Conservation (phyloP, 2,888 invertebrate genomes). For the Philereme transversata region DNA sequence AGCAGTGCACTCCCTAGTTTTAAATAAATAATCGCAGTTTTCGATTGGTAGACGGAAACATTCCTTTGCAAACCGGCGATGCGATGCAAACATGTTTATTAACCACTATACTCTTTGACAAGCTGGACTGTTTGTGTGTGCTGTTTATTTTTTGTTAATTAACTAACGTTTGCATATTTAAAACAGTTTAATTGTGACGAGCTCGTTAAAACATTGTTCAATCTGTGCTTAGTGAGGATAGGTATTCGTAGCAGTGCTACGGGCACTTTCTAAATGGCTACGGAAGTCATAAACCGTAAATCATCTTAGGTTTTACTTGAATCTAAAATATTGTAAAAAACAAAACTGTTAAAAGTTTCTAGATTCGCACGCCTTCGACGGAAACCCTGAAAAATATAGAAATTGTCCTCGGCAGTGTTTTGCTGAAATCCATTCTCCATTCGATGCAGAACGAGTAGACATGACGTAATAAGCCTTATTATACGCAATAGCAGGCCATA, state of each 20-base stretch:
- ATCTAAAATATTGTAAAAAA: too few relatives aligned
- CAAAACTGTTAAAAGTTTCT: too few relatives aligned
- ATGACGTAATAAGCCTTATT: background rate
- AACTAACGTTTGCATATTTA: slow-evolving; percentile 19
- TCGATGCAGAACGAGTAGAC: slow-evolving; percentile 30
- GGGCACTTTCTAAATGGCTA: background rate
- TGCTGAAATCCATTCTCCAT: slow-evolving; percentile 41
- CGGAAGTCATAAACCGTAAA: too few relatives aligned
- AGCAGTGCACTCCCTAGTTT: slow-evolving; percentile 10
- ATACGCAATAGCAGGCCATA: too few relatives aligned
- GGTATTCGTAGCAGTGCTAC: slow-evolving; percentile 23
- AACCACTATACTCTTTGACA: slow-evolving; percentile 23
- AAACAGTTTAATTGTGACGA: slow-evolving; percentile 8
- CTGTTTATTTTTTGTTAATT: slow-evolving; percentile 44
- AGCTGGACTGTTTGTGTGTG: slow-evolving; percentile 37
- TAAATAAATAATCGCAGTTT: slow-evolving; percentile 14
- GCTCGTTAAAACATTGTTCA: background rate
- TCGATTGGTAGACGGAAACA: slow-evolving; percentile 8
- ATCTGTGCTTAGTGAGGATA: slow-evolving; percentile 1
- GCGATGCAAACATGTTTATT: slow-evolving; percentile 15
- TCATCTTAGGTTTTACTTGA: too few relatives aligned
- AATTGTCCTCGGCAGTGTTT: slow-evolving; percentile 24
- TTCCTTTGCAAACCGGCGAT: slow-evolving; percentile 10
- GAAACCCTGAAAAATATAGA: too few relatives aligned
- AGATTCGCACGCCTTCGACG: too few relatives aligned